Base-by-base conservation (phyloP, 2,113 vertebrate genomes). In the Chaenogobius annularis region DNA sequence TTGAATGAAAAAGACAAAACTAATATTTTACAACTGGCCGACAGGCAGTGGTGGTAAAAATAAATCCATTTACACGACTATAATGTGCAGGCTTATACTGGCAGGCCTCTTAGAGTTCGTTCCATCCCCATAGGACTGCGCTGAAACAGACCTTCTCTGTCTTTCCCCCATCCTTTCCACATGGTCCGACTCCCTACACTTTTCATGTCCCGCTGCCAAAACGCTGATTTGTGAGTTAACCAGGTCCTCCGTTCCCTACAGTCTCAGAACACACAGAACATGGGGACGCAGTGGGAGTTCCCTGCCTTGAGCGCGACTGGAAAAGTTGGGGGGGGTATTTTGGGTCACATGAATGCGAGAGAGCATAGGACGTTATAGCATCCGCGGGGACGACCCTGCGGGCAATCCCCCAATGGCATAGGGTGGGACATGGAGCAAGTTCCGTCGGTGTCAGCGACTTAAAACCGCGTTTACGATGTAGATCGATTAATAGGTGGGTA, bases 261-360 rank as follows among this genome's bases (percentile, higher is more conserved):
- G 55, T 47, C 68, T 80, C 70, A 26, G 46, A 70, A 75, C 62
- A 66, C 2, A 1, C 50, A 61, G 75, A 84, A 85, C 73, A 79
- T 26, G 73, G 73, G 77, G 82, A 81, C 74, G 54, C 76, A 71
- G 70, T 84, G 79, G 83, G 84, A 85, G 86, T 87, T 89, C 87
- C 86, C 73, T 79, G 59, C 70, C 65, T 77, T 83, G 84, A 44
- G 68, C 63, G 77, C 50, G 69, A 79, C 48, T 63, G 46, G 44
- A 67, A 62, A 37, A 37, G 14, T 43, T 43, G 50, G 75, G 66
- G n/a, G n/a, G n/a, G 70, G 73, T 31, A 31, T 69, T 66, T 74
- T 82, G 83, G 79, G 87, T 91, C 83, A 90, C 91, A 92, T 90
- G 91, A 90, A 91, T 90, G 66, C 80, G n/a, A 85, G 90, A 71